Evolutionary conservation across 2,113 vertebrate species (phyloP).

Genomic region (Thamnaconus septentrionalis): DNA sequence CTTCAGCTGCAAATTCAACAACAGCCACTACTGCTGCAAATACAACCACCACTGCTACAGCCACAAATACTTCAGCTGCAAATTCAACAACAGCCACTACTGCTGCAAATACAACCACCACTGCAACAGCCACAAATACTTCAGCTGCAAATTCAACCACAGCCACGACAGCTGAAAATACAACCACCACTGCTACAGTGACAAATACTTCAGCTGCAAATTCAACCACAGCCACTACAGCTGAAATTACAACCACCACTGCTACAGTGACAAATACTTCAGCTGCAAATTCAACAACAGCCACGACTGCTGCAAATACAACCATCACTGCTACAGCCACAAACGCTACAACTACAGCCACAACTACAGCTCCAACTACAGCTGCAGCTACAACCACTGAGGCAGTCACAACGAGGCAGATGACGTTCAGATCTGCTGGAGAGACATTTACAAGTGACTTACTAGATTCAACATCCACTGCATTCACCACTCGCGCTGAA

Average conservation of each 20-base stretch:
- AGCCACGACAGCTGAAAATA: neutral
- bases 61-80: neutral
- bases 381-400: neutral
- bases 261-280: neutral
- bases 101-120: neutral
- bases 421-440: constrained; percentile 5
- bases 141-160: neutral
- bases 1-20: neutral
- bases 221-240: neutral
- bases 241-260: neutral
- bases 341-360: neutral
- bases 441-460: constrained; percentile 10
- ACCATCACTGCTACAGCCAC: neutral
- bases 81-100: neutral
- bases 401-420: neutral
- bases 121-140: neutral
- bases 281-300: neutral
- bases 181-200: neutral
- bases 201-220: neutral
- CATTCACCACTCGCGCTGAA: constrained; percentile 1
- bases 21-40: neutral
- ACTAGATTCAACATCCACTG: neutral
- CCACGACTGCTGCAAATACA: neutral
- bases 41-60: neutral
- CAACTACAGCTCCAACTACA: neutral